These are phyloP conservation scores for Ornithoptera priamus DNA, from an alignment of 2,888 invertebrate species.

Conservation along the genomic window DNA sequence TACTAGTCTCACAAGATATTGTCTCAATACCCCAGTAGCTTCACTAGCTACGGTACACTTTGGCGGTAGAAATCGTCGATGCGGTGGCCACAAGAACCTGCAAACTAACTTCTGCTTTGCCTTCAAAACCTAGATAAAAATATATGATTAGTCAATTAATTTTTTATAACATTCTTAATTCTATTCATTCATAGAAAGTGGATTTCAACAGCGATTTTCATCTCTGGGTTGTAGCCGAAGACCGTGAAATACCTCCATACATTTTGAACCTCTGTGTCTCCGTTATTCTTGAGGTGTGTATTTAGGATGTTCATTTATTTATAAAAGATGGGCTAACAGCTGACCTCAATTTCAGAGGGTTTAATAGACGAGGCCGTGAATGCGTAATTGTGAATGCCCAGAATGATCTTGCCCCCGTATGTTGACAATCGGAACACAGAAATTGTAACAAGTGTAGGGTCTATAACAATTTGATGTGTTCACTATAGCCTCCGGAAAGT, in stretches of 20 bases:
- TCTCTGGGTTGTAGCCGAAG: slow-evolving; percentile 93
- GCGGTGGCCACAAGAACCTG: too few relatives aligned
- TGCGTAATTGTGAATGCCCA: not conserved
- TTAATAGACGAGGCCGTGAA: not conserved
- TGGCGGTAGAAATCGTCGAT: too few relatives aligned
- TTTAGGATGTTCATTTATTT: not conserved
- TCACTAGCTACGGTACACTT: too few relatives aligned
- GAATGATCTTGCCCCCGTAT: too few relatives aligned
- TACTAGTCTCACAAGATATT: too few relatives aligned
- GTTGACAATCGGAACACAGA: too few relatives aligned
- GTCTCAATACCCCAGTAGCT: too few relatives aligned
- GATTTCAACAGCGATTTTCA: slow-evolving; percentile 64
- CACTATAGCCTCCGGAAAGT: slow-evolving; percentile 89
- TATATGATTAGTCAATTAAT: too few relatives aligned
- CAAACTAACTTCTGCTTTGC: too few relatives aligned
- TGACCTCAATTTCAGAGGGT: not conserved
- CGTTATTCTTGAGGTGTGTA: slow-evolving; percentile 65
- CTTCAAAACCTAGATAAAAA: too few relatives aligned
- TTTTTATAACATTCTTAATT: not conserved
- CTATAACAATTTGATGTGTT: not conserved
- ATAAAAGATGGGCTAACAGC: not conserved
- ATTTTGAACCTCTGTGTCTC: slow-evolving; percentile 89
- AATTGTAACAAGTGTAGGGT: too few relatives aligned
- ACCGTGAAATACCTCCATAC: slow-evolving; percentile 87
- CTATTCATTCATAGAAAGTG: slow-evolving; percentile 41